phyloP scores from a whole-genome alignment of 1,140 invertebrate species.

The Brachionus rubens region DNA sequence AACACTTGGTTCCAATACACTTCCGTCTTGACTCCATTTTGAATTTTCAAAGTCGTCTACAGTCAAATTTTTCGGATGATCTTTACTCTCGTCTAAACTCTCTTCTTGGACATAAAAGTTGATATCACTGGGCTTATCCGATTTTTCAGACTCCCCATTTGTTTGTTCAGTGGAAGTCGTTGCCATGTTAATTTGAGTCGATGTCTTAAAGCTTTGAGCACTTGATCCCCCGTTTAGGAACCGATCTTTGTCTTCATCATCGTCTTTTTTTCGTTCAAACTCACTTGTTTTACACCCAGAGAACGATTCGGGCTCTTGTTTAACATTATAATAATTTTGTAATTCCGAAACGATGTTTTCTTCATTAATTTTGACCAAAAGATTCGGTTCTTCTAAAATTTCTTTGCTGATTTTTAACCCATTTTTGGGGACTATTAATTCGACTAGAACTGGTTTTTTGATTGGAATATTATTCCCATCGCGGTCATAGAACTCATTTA shows the following conservation, averaged over 20 bases:
- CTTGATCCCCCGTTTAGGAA: neutral
- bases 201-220: neutral
- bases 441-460: neutral
- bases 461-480: too few relatives aligned
- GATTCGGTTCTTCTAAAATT: neutral
- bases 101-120: neutral
- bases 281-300: neutral
- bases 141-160: neutral
- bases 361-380: neutral
- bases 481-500: neutral
- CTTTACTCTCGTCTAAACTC: neutral
- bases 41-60: neutral
- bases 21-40: neutral
- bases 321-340: too few relatives aligned
- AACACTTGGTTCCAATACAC: neutral
- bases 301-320: too few relatives aligned
- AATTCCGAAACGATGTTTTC: too few relatives aligned
- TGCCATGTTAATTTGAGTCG: neutral
- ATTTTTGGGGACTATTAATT: neutral
- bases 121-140: neutral
- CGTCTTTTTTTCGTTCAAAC: neutral
- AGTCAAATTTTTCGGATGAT: neutral
- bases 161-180: neutral
- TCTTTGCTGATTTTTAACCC: neutral
- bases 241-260: neutral